Evolutionary conservation across 2,113 vertebrate genomes (phyloP), one percentile per base, ranked within the genome.

Genomic region (Arenaria interpres): DNA sequence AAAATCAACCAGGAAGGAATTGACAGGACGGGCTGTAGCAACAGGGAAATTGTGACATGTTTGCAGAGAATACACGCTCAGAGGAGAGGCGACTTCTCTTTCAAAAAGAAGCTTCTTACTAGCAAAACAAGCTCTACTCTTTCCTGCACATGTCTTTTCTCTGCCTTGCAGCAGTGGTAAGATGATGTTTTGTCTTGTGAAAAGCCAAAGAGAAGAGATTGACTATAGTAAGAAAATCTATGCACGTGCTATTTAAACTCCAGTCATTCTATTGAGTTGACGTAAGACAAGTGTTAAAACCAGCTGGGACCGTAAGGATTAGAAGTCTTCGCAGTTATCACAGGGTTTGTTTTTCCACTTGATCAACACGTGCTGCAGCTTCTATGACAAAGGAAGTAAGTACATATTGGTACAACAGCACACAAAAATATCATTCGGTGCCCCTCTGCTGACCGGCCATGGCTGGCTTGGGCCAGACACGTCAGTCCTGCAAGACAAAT

Each of bases 61-160:
- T 54, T 74, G 30, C 66, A 74, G 64, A 71, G 67, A 51, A 15
- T 0, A 0, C 30, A 14, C 2, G 3, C 56, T 35, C 4, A 2
- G 64, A 79, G 57, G 41, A 88, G 32, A 27, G n/a, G 43, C 67
- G 69, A 6, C 14, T 73, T 39, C 62, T 62, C 14, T 48, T 87
- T 82, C 43, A 60, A 41, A 88, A 94, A 64, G 21, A 41, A 68
- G 39, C 17, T 66, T 56, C 48, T 57, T 69, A 54, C 39, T 24
- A 25, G 45, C 45, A 90, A 62, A 91, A 69, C 68, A 84, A 81
- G 63, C 25, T 93, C 35, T 80, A 1, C 23, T 57, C 46, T 74
- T 94, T 35, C 24, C 33, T 68, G 45, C n/a, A 27, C 5, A 3
- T 69, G 30, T 54, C 80, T 87, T 51, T 48, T 64, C 64, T 83